A percentile compares a stretch with the other conserved stretches of the same genome.
Conservation (phyloP, 2,113 vertebrate species). For the Tupaia tana region DNA sequence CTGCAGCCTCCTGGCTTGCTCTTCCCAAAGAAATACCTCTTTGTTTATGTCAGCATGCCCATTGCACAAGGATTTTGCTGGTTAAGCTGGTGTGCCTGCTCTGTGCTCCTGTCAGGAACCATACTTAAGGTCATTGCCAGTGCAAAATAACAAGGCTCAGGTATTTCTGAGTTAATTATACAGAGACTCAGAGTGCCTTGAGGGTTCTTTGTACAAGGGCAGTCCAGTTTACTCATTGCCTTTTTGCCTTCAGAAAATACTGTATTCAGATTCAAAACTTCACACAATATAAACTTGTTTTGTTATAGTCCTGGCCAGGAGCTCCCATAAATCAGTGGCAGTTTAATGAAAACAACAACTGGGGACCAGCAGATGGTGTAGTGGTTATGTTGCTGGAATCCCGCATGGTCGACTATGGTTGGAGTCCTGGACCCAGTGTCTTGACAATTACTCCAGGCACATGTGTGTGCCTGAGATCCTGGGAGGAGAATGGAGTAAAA, state of each 20-base stretch:
- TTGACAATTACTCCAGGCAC: too few species aligned
- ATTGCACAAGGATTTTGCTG: neutral
- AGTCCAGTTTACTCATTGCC: neutral
- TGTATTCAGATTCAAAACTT: neutral
- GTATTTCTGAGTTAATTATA: neutral
- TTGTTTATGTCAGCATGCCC: neutral
- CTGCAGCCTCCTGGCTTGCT: too few species aligned
- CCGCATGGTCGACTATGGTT: too few species aligned
- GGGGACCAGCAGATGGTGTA: too few species aligned
- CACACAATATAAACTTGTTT: neutral
- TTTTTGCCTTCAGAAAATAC: slow-evolving; percentile 1
- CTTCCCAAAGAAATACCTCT: neutral
- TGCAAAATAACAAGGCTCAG: neutral
- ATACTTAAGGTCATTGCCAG: neutral
- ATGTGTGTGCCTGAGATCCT: too few species aligned
- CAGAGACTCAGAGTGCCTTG: neutral
- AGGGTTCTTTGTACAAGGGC: neutral
- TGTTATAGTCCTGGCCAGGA: neutral
- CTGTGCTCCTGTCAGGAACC: neutral
- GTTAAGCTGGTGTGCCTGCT: neutral
- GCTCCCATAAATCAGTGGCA: neutral
- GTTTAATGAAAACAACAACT: neutral
- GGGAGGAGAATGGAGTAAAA: too few species aligned
- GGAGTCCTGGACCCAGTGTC: too few species aligned
- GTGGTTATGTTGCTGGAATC: too few species aligned